Conservation (phyloP, 2,888 invertebrate species). For the Lysandra bellargus region DNA sequence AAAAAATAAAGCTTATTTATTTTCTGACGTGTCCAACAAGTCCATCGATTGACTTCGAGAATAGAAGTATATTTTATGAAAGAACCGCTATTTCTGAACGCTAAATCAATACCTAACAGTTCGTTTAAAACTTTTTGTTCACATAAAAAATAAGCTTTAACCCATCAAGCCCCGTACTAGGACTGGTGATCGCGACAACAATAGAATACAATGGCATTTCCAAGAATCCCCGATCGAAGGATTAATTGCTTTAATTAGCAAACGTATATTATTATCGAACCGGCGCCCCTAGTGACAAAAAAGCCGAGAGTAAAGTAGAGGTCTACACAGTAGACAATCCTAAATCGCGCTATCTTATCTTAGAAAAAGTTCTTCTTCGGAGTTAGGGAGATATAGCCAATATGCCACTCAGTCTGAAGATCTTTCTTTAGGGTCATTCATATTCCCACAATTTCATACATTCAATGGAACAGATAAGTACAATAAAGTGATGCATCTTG, state of each 20-base stretch:
- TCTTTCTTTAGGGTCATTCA: not conserved
- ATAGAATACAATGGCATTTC: too few relatives aligned
- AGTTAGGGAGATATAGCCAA: too few relatives aligned
- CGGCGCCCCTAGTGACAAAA: too few relatives aligned
- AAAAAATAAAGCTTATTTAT: not conserved
- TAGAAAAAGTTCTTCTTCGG: too few relatives aligned
- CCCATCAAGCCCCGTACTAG: too few relatives aligned
- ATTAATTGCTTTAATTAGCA: too few relatives aligned
- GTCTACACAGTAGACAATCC: too few relatives aligned
- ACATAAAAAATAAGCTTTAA: not conserved
- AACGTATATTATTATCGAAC: too few relatives aligned
- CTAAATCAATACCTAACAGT: not conserved
- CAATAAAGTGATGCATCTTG: slow-evolving; percentile 20
- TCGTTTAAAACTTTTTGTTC: not conserved
- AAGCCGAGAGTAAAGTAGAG: too few relatives aligned
- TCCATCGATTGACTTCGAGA: not conserved
- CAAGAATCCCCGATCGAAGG: too few relatives aligned
- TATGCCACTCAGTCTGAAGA: not conserved
- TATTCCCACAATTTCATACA: not conserved
- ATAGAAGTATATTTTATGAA: slow-evolving; percentile 2
- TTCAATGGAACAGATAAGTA: slow-evolving; percentile 7
- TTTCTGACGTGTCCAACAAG: not conserved
- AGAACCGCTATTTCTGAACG: not conserved
- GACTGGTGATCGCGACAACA: too few relatives aligned
- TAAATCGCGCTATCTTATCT: too few relatives aligned